These are phyloP conservation scores for Medauroidea extradentata DNA, from an alignment of 1,140 invertebrate genomes.

Conservation along the genomic window DNA sequence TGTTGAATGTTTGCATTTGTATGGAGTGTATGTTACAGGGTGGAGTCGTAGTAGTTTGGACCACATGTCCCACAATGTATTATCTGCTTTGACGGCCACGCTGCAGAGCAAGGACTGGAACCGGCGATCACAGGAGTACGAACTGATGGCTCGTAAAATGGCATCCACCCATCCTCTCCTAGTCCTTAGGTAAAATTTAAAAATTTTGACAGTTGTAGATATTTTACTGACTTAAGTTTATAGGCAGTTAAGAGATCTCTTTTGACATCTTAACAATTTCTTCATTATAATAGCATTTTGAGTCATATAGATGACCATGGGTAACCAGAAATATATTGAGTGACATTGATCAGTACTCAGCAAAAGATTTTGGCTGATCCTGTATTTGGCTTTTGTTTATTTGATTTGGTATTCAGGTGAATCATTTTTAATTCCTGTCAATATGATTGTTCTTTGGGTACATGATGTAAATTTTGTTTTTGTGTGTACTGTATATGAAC, in stretches of 20 bases:
- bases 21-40: conserved; percentile 9
- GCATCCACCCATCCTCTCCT: conserved; percentile 79
- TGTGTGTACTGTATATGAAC: too few species aligned
- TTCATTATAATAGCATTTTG: neutral
- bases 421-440: too few species aligned
- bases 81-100: conserved; percentile 68
- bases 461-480: too few species aligned
- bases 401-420: too few species aligned
- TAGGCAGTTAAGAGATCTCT: too few species aligned
- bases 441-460: too few species aligned
- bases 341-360: neutral
- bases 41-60: conserved; percentile 58
- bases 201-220: too few species aligned
- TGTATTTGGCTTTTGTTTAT: too few species aligned
- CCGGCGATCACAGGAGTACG: conserved; percentile 67
- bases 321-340: neutral
- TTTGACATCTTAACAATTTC: neutral
- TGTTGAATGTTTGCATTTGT: too few species aligned
- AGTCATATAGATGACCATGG: neutral
- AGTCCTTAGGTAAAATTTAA: conserved; percentile 63
- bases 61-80: conserved; percentile 70
- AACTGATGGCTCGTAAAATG: conserved; percentile 73
- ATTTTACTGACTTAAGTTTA: too few species aligned
- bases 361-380: too few species aligned
- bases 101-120: conserved; percentile 62